These are phyloP conservation scores for Corythaixoides concolor DNA, from an alignment of 2,113 vertebrate genomes.

Conservation along the genomic window DNA sequence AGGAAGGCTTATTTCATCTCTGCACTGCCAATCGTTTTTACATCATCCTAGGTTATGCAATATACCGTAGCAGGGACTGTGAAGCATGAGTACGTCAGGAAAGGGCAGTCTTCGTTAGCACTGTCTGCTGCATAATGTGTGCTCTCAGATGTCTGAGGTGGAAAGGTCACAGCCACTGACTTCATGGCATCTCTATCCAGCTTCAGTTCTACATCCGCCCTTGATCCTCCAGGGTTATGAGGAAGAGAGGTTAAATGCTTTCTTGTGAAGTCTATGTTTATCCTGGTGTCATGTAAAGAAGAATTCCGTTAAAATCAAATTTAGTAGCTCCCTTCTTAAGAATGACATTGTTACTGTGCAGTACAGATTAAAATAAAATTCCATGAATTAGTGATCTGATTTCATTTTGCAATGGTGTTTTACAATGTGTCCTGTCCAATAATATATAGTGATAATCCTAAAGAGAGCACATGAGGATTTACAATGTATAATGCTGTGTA, in stretches of 20 bases:
- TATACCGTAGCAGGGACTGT: neutral
- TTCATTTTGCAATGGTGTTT: neutral
- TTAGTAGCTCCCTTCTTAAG: neutral
- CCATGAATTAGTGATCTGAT: neutral
- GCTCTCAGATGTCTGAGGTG: neutral
- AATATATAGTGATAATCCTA: neutral
- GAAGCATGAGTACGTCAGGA: neutral
- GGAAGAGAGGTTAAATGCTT: neutral
- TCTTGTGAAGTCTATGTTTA: neutral
- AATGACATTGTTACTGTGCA: neutral
- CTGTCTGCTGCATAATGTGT: neutral
- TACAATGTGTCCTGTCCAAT: neutral
- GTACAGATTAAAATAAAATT: neutral
- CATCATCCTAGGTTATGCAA: neutral
- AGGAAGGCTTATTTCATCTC: neutral
- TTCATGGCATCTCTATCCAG: neutral
- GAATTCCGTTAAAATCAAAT: neutral
- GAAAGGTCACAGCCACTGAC: neutral
- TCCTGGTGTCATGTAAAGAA: neutral
- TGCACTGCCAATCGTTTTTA: neutral
- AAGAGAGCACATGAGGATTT: neutral
- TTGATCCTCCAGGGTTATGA: neutral
- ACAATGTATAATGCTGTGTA: neutral
- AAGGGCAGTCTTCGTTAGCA: neutral
- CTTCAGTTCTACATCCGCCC: neutral